Base-by-base conservation (phyloP, 2,113 vertebrate species). In the Gulo gulo region DNA sequence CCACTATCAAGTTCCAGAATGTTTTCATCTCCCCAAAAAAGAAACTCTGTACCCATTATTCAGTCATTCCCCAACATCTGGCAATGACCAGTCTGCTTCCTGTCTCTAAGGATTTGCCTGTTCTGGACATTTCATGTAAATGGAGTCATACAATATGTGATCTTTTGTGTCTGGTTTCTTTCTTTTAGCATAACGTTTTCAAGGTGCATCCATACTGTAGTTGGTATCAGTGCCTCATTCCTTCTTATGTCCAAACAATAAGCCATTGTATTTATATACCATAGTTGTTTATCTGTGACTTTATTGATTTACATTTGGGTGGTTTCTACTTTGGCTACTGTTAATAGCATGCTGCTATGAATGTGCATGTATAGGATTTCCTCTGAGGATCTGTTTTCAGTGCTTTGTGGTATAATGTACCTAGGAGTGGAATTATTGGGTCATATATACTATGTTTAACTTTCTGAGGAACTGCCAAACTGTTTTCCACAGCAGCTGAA, bases 381-480 rank as follows among this genome's bases (percentile, higher is more conserved):
- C 50, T 42, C 34, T 97, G 39, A 59, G 45, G 89, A 65, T 24
- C n/a, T 59, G 20, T 47, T 92, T 73, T 80, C 29, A 73, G 61
- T 57, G 57, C 52, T 91, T 88, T 65, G 92, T 20, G 67, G 21
- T 45, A 42, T 34, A 91, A 45, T 45, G 67, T 59, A 69, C 83
- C 24, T 47, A 63, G 42, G 78, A n/a, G 24, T 88, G 83, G 69
- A 88, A 63, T 94, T 78, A 55, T 31, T 88, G 92, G 76, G 45
- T 94, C 92, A 82, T 73, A 82, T 73, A 20, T 84, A 93, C 89
- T 95, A 86, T 90, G 34, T 95, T 95, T 26, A 52, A 52, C 50
- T 52, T 52, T 52, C 50, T 63, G 16, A 93, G 47, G 93, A 90
- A 29, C 80, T 31, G 39, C 85, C 73, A 65, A 39, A 45, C 39